A percentile compares a stretch with the other conserved stretches of the same genome.
Evolutionary conservation across 2,888 invertebrate genomes (phyloP).

Genomic region (Noctua janthe): DNA sequence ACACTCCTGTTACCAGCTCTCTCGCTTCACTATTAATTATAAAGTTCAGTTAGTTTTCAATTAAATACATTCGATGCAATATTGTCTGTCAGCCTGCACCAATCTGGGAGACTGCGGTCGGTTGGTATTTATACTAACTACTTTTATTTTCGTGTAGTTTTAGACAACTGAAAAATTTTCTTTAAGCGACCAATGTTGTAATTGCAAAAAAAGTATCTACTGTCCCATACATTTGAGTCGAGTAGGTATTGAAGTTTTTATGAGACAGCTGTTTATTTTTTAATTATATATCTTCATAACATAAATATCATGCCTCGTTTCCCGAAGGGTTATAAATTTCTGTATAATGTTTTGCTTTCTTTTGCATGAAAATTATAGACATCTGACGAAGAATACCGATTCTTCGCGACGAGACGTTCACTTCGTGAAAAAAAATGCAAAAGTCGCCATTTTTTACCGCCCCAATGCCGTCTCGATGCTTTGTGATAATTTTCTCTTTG

Average conservation of each 20-base stretch:
- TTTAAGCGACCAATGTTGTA: too few species aligned
- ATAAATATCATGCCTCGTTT: too few species aligned
- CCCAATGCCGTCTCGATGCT: not conserved
- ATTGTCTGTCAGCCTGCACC: not conserved
- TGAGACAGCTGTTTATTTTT: too few species aligned
- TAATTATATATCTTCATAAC: too few species aligned
- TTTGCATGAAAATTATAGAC: not conserved
- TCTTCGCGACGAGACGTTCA: not conserved
- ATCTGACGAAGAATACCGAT: not conserved
- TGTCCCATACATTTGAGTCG: too few species aligned
- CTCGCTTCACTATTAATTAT: not conserved
- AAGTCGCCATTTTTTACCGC: slow-evolving; percentile 6
- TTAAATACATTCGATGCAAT: not conserved
- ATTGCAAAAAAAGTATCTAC: too few species aligned
- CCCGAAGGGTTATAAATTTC: not conserved
- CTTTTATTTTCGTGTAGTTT: not conserved
- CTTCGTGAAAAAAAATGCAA: not conserved
- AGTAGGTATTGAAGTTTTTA: too few species aligned
- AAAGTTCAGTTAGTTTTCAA: slow-evolving; percentile 4
- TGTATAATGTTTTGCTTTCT: not conserved
- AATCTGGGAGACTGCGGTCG: not conserved
- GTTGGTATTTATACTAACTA: not conserved
- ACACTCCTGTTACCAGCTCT: not conserved
- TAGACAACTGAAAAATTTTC: too few species aligned
- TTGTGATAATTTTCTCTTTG: not conserved